These are phyloP conservation scores for Nomada flava DNA, from an alignment of 2,888 invertebrate genomes.

Conservation along the genomic window DNA sequence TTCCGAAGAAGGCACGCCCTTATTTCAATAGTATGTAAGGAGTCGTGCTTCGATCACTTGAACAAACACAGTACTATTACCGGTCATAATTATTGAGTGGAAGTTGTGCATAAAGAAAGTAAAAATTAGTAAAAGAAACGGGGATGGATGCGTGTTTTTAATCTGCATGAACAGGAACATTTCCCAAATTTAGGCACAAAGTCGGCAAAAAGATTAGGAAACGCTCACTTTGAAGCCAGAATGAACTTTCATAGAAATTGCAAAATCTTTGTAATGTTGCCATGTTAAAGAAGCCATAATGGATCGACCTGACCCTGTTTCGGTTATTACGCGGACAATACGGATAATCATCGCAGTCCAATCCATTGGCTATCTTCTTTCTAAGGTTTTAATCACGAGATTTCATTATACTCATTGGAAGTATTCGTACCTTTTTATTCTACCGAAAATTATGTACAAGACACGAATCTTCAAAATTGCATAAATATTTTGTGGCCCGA, in stretches of 20 bases:
- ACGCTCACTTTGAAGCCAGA: neutral
- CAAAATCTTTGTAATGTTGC: conserved; percentile 61
- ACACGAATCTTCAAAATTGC: neutral
- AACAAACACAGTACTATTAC: conserved; percentile 66
- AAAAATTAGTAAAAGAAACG: too few species aligned
- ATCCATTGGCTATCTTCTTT: conserved; percentile 67
- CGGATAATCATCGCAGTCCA: conserved; percentile 73
- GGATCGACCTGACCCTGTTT: conserved; percentile 75
- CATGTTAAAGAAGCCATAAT: conserved; percentile 75
- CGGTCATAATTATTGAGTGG: conserved; percentile 1
- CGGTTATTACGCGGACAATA: conserved; percentile 76
- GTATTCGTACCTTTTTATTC: conserved; percentile 2
- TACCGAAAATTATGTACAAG: neutral
- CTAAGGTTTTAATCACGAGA: conserved; percentile 75
- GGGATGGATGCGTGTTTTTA: too few species aligned
- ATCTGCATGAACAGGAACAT: neutral
- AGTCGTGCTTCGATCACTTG: conserved; percentile 64
- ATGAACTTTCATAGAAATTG: conserved; percentile 29
- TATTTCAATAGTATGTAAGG: conserved; percentile 71
- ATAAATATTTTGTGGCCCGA: neutral
- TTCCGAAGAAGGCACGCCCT: conserved; percentile 70
- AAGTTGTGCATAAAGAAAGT: neutral
- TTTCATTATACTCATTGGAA: conserved; percentile 2
- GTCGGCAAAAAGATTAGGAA: conserved; percentile 5
- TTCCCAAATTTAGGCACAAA: neutral